Evolutionary conservation across 1,140 invertebrate genomes (phyloP).

Genomic region (Drosophila rufa): DNA sequence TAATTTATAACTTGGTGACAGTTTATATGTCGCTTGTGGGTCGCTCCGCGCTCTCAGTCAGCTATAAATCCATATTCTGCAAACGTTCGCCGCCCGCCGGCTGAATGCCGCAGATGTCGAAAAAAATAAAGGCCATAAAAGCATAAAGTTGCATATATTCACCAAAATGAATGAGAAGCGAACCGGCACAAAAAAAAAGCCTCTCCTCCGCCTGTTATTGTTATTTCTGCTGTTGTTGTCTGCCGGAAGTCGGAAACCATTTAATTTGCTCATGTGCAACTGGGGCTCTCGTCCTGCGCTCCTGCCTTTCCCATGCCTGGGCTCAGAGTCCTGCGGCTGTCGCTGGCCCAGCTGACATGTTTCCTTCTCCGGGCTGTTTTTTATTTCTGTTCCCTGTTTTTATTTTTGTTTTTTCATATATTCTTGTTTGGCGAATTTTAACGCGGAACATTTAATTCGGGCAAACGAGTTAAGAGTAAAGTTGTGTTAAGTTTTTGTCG

Average conservation of each 20-base stretch:
- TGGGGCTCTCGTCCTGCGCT: constrained; percentile 36
- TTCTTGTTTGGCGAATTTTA: constrained; percentile 67
- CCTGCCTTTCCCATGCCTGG: constrained; percentile 12
- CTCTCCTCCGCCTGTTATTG: constrained; percentile 53
- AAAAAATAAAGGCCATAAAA: constrained; percentile 50
- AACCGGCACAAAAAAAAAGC: constrained; percentile 22
- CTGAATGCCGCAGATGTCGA: constrained; percentile 28
- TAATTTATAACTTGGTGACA: constrained; percentile 66
- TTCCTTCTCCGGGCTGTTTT: constrained; percentile 52
- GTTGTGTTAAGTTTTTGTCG: constrained; percentile 80
- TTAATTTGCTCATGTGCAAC: constrained; percentile 83
- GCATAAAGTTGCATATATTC: constrained; percentile 74
- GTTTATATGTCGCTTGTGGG: constrained; percentile 58
- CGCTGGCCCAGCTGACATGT: constrained; percentile 75
- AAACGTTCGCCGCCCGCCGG: constrained; percentile 23
- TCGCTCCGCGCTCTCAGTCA: constrained; percentile 38
- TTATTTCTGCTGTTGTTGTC: constrained; percentile 67
- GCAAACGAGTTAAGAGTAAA: constrained; percentile 82
- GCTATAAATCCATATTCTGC: constrained; percentile 78
- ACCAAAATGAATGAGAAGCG: constrained; percentile 28
- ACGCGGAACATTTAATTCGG: constrained; percentile 78
- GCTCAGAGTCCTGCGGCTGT: constrained; percentile 40
- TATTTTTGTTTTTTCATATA: constrained; percentile 13
- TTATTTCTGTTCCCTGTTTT: background rate
- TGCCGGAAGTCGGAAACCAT: constrained; percentile 81